Evolutionary conservation across 2,797 vertebrate species (phyloP).

Genomic region (Ctenochaetus hawaiiensis): DNA sequence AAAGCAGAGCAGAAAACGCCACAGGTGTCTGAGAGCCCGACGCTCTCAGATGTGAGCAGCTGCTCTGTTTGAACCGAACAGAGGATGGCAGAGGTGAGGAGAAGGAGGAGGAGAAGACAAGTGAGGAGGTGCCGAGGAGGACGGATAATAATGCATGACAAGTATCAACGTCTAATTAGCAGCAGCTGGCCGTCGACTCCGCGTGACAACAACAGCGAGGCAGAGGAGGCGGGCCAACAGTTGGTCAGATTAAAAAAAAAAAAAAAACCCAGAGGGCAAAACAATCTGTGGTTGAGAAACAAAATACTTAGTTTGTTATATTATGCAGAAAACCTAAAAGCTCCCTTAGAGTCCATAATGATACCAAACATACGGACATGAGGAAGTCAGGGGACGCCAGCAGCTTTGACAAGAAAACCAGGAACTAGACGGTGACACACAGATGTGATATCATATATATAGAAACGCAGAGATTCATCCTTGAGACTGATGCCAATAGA

Average conservation of each 20-base stretch:
- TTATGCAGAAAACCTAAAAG: not conserved
- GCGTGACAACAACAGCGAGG: not conserved
- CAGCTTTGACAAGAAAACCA: not conserved
- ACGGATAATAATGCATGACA: conserved; percentile 36
- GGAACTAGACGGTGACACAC: not conserved
- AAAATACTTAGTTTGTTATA: conserved; percentile 15
- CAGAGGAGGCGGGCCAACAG: conserved; percentile 1
- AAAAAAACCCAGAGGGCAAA: conserved; percentile 10
- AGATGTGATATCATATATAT: not conserved
- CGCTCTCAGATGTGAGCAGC: conserved; percentile 36
- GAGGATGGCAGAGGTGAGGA: conserved; percentile 1
- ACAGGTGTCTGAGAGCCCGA: conserved; percentile 17
- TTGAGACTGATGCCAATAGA: not conserved
- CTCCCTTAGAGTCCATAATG: not conserved
- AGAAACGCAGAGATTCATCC: conserved; percentile 9
- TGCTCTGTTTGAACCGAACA: conserved; percentile 36
- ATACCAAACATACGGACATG: not conserved
- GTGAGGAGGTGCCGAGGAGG: conserved; percentile 10
- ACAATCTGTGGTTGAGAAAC: conserved; percentile 15
- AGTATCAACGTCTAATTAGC: conserved; percentile 48
- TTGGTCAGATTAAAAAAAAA: not conserved
- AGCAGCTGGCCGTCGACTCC: conserved; percentile 34
- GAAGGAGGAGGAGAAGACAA: not conserved
- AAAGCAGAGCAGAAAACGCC: not conserved
- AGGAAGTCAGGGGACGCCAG: not conserved